These are phyloP conservation scores for Prietella phreatophila DNA, from an alignment of 2,113 vertebrate genomes.

Conservation along the genomic window DNA sequence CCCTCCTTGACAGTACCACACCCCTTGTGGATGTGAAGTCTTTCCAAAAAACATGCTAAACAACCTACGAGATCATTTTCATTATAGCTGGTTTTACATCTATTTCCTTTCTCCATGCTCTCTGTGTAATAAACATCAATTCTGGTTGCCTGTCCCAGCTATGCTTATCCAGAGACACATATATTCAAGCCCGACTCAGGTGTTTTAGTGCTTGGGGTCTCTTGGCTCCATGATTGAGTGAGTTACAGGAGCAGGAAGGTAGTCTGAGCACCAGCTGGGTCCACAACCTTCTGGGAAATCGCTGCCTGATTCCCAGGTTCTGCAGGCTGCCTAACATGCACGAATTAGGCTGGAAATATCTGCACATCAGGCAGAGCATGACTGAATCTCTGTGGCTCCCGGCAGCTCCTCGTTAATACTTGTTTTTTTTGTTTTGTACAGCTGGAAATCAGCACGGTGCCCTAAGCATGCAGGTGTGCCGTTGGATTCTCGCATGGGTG, in stretches of 20 bases:
- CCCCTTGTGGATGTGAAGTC: neutral
- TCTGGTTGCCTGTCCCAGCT: conserved; percentile 14
- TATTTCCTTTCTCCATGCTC: neutral
- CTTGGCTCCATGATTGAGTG: neutral
- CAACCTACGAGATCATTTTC: neutral
- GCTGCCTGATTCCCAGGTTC: neutral
- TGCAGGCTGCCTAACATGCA: conserved; percentile 3
- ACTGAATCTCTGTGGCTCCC: conserved; percentile 12
- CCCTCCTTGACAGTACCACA: neutral
- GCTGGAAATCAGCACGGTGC: conserved; percentile 14
- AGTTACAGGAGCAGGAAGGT: conserved; percentile 12
- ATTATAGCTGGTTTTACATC: neutral
- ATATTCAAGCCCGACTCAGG: conserved; percentile 21
- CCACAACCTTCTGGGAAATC: conserved; percentile 3
- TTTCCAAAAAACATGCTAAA: neutral
- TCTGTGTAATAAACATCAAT: conserved; percentile 9
- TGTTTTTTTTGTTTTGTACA: conserved; percentile 1
- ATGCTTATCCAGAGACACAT: conserved; percentile 9
- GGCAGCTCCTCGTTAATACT: conserved; percentile 25
- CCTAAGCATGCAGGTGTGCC: conserved; percentile 42
- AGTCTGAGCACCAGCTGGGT: conserved; percentile 27
- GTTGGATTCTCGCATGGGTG: conserved; percentile 18
- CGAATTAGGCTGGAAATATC: conserved; percentile 34
- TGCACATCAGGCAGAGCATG: conserved; percentile 23
- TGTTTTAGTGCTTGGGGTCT: conserved; percentile 17